A percentile compares a stretch with the other conserved stretches of the same genome.
Evolutionary conservation across 2,888 invertebrate species (phyloP).

Genomic region (Netelia inedita): DNA sequence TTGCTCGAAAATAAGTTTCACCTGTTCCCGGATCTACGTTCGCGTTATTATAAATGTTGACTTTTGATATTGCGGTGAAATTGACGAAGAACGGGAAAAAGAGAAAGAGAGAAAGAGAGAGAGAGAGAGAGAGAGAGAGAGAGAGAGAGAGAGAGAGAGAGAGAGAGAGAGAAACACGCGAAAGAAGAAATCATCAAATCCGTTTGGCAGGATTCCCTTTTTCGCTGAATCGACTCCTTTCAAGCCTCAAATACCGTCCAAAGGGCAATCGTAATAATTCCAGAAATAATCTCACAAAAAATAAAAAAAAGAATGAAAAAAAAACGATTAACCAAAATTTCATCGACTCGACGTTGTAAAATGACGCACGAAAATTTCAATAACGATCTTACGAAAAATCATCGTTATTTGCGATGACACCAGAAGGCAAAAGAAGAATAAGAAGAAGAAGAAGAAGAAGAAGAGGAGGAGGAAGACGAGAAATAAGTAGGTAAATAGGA

Average conservation of each 20-base stretch:
- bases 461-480: conserved; percentile 26
- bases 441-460: background rate
- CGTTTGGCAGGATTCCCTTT: conserved; percentile 28
- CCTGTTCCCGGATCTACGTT: conserved; percentile 50
- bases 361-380: background rate
- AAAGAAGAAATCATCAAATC: conserved; percentile 25
- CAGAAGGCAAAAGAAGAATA: too few species aligned
- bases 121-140: background rate
- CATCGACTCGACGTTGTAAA: background rate
- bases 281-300: background rate
- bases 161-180: background rate
- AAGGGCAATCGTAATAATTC: background rate
- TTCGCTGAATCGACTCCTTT: background rate
- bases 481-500: conserved; percentile 34
- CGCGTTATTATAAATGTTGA: conserved; percentile 24
- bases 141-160: background rate
- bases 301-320: background rate
- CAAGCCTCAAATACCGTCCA: background rate
- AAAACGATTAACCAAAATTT: too few species aligned
- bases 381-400: conserved; percentile 31
- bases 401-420: background rate
- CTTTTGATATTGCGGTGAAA: conserved; percentile 1
- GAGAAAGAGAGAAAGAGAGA: background rate
- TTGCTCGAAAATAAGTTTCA: conserved; percentile 54
- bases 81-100: conserved; percentile 1